phyloP scores from a whole-genome alignment of 1,140 invertebrate species.

The Drosophila lini region DNA sequence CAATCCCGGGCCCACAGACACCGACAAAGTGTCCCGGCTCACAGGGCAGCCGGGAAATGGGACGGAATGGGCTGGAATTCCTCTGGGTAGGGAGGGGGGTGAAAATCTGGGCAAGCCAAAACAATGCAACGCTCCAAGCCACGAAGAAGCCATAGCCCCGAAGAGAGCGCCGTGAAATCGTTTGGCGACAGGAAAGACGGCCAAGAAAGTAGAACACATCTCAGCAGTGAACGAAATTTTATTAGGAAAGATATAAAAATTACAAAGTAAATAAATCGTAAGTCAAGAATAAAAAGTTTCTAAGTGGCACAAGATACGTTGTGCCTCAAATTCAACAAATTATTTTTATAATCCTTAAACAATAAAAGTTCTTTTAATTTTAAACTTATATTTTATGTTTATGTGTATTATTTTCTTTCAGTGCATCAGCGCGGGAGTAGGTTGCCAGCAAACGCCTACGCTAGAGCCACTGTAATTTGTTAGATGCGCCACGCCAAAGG shows the following conservation, averaged over 20 bases:
- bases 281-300: neutral
- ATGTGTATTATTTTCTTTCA: neutral
- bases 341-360: too few relatives aligned
- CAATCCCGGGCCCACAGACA: slow-evolving; percentile 43
- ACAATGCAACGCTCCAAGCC: slow-evolving; percentile 57
- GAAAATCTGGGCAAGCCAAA: slow-evolving; percentile 62
- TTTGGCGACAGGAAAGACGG: slow-evolving; percentile 42
- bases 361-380: neutral
- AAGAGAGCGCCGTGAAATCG: slow-evolving; percentile 52
- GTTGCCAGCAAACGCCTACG: slow-evolving; percentile 19
- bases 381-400: neutral
- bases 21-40: slow-evolving; percentile 66
- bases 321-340: neutral
- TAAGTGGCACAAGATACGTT: neutral
- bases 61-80: slow-evolving; percentile 29
- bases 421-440: slow-evolving; percentile 25
- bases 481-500: slow-evolving; percentile 40
- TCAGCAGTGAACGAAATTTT: slow-evolving; percentile 17
- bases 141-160: slow-evolving; percentile 7
- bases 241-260: neutral
- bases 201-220: slow-evolving; percentile 32
- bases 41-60: slow-evolving; percentile 24
- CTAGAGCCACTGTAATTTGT: slow-evolving; percentile 45
- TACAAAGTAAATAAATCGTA: neutral
- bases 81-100: neutral